Evolutionary conservation across 2,888 invertebrate genomes (phyloP), one percentile per base, ranked within the genome.

Genomic region (Oligia latruncula): DNA sequence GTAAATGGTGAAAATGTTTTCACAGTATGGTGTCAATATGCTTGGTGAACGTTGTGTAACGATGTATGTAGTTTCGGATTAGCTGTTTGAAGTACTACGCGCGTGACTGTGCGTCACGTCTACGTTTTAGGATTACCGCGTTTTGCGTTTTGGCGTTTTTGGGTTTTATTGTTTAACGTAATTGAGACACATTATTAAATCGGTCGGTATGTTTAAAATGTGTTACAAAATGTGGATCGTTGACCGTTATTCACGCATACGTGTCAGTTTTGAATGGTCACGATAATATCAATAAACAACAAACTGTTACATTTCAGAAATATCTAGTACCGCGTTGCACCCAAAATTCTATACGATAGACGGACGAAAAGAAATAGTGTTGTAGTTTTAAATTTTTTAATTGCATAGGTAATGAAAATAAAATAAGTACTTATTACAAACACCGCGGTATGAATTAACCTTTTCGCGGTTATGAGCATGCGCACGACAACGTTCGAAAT

Each of bases 1-100:
- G 62, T 78, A 9, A 75, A 83, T 66, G 66, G 82, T 74, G 85
- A 87, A 87, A 87, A 77, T 83, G 62, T 82, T 49, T 89, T 89
- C 76, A 86, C 85, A 89, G 52, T 81, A 67, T 46, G 67, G 60
- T 82, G 89, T 70, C 81, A 89, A 89, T 70, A 67, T 35, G 74
- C 62, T 62, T 52, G n/a, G 65, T 55, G 67, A 80, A 80, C 65
- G 62, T 78, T 77, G 74, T 78, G 71, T 71, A 80, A 76, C 46
- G 49, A 76, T 40, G 40, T 65, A 65, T 55, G 49, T 71, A 82
- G 70, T 78, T 80, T 82, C 20, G 75, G 73, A 79, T 72, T 43
- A 72, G 46, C 29, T 67, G 40, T 75, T 71, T 55, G 43, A 79
- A 79, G 79, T 68, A 65, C n/a, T 52, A 74, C 60, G n/a, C 17